Evolutionary conservation across 2,797 vertebrate species (phyloP), one percentile per base, ranked within the genome.

Genomic region (Botia kubotai): DNA sequence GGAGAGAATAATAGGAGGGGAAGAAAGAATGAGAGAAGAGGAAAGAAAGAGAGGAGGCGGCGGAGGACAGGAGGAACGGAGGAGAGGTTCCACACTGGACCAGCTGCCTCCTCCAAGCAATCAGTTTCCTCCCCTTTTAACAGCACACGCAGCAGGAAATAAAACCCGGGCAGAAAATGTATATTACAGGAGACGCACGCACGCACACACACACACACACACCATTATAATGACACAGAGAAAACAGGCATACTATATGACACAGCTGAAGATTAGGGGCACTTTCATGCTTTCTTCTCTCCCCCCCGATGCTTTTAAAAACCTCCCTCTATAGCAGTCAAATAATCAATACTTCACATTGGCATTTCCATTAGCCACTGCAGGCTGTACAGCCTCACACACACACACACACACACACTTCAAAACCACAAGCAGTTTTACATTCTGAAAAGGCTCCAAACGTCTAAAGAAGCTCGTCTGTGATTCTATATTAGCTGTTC

Each of bases 11-110:
- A 92, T 4, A 21, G 67, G 26, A n/a, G 39, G 8, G 68, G 60
- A 55, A 46, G 39, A 6, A 43, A 26, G n/a, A 43, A 43, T 43
- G 43, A 46, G 19, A 53, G 6, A 19, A 8, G 13, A 79, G 81
- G 50, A 75, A 10, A 10, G 58, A 69, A 60, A 48, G 21, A 12
- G 69, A 71, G 48, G 19, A 73, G 53, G 12, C 58, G 55, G 91
- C 88, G 87, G 92, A 89, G 89, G 86, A 87, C 93, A 93, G 94
- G 92, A 91, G 93, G 92, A 93, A 87, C 90, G 92, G 92, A 91
- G 91, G 93, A 92, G 13, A 21, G 68, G 48, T 67, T 57, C 14
- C 81, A 79, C 77, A 83, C 23, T 71, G 84, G 80, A 86, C 67
- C 80, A 84, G 83, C 82, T 85, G 84, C 81, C 83, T 73, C 66